Conservation (phyloP, 2,113 vertebrate species). For the Redunca redunca region DNA sequence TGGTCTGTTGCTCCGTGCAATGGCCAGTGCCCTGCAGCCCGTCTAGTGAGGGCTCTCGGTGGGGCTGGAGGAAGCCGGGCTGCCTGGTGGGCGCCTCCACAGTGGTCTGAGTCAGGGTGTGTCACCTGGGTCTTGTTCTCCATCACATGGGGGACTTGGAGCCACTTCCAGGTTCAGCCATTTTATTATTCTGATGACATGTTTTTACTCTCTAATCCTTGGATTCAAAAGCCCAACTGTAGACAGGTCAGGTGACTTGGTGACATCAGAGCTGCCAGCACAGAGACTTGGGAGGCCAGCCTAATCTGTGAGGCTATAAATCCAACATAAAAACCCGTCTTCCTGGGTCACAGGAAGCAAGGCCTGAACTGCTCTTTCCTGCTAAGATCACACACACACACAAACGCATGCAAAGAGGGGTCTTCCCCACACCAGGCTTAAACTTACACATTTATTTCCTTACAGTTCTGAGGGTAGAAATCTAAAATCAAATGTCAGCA, state of each 20-base stretch:
- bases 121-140: not conserved
- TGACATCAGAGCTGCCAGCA: not conserved
- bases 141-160: not conserved
- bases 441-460: not conserved
- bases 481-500: not conserved
- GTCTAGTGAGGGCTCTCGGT: not conserved
- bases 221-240: not conserved
- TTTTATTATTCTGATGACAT: not conserved
- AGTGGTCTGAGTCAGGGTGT: too few relatives aligned
- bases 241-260: not conserved
- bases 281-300: not conserved
- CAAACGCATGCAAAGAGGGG: not conserved
- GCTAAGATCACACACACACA: not conserved
- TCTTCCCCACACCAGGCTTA: not conserved
- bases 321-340: not conserved
- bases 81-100: not conserved
- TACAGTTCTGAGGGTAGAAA: not conserved
- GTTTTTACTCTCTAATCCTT: not conserved
- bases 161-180: not conserved
- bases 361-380: not conserved
- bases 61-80: not conserved
- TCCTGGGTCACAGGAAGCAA: not conserved
- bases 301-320: not conserved
- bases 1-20: not conserved
- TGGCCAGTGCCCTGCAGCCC: rapidly evolving